A percentile compares a stretch with the other conserved stretches of the same genome.
Conservation (phyloP, 2,888 invertebrate species). For the Diplazon laetatorius region DNA sequence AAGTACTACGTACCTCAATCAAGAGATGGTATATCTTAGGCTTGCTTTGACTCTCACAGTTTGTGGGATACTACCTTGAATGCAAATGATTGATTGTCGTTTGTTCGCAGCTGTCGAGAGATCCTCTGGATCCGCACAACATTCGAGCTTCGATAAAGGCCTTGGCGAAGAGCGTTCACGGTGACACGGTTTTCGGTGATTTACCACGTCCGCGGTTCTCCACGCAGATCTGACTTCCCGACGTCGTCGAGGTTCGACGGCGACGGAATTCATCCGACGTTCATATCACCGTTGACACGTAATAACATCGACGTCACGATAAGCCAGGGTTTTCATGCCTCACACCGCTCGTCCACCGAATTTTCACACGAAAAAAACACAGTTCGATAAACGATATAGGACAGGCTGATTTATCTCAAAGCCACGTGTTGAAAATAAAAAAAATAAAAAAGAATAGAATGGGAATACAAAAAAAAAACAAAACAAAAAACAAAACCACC, state of each 20-base stretch:
- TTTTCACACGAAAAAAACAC: constrained; percentile 43
- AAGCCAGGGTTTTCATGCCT: constrained; percentile 41
- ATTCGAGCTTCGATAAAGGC: constrained; percentile 96
- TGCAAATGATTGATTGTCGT: background rate
- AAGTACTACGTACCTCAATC: no score
- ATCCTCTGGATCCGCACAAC: constrained; percentile 85
- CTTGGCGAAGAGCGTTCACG: constrained; percentile 95
- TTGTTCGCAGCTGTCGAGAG: constrained; percentile 72
- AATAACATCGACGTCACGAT: constrained; percentile 31
- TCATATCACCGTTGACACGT: constrained; percentile 23
- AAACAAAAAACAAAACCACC: constrained; percentile 48
- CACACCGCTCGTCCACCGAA: constrained; percentile 35
- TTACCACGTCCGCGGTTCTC: constrained; percentile 93
- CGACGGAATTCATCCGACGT: constrained; percentile 29
- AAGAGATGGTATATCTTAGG: no score
- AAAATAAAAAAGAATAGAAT: constrained; percentile 38
- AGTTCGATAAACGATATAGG: constrained; percentile 44
- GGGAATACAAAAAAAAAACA: constrained; percentile 2
- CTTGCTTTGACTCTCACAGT: no score
- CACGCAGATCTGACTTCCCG: constrained; percentile 88
- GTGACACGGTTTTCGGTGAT: constrained; percentile 93
- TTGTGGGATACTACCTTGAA: no score
- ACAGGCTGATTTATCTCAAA: constrained; percentile 23
- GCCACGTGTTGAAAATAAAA: constrained; percentile 23
- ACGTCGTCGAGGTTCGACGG: constrained; percentile 15